Percentiles rank a stretch among this genome's conserved stretches.
Evolutionary conservation across 1,140 invertebrate species (phyloP).

Genomic region (Tenebrio molitor): DNA sequence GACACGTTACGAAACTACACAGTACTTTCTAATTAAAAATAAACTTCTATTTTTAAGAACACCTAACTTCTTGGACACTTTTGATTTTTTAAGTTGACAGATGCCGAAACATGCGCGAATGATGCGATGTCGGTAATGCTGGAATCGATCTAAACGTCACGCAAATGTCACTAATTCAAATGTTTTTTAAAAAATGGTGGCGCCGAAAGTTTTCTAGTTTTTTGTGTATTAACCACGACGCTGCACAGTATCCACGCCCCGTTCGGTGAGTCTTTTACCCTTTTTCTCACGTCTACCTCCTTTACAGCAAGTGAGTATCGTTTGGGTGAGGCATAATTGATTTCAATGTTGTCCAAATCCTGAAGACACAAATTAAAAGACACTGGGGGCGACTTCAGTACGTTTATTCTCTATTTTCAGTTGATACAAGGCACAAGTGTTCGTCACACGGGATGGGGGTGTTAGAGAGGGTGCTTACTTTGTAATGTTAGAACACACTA

Average conservation of each 20-base stretch:
- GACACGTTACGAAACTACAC: slow-evolving; percentile 1
- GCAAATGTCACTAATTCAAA: not conserved
- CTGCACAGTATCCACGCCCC: not conserved
- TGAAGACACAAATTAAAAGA: too few species aligned
- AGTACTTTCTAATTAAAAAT: slow-evolving; percentile 31
- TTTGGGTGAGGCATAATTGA: too few species aligned
- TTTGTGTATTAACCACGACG: not conserved
- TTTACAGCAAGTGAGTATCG: not conserved
- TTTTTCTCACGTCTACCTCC: not conserved
- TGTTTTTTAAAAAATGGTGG: slow-evolving; percentile 12
- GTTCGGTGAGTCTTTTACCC: not conserved
- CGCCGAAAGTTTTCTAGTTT: not conserved
- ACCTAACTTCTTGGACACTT: slow-evolving; percentile 23
- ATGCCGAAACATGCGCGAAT: not conserved
- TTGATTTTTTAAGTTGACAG: slow-evolving; percentile 10
- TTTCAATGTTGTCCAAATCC: too few species aligned
- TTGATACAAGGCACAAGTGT: not conserved
- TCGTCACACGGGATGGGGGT: not conserved
- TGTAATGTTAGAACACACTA: slow-evolving; percentile 3
- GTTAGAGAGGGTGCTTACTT: slow-evolving; percentile 4
- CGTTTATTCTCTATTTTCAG: not conserved
- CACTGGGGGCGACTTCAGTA: not conserved
- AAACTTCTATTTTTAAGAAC: slow-evolving; percentile 40
- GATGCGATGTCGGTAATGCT: not conserved
- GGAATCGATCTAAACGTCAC: not conserved